Evolutionary conservation across 2,113 vertebrate genomes (phyloP).

Genomic region (Gymnarchus niloticus): DNA sequence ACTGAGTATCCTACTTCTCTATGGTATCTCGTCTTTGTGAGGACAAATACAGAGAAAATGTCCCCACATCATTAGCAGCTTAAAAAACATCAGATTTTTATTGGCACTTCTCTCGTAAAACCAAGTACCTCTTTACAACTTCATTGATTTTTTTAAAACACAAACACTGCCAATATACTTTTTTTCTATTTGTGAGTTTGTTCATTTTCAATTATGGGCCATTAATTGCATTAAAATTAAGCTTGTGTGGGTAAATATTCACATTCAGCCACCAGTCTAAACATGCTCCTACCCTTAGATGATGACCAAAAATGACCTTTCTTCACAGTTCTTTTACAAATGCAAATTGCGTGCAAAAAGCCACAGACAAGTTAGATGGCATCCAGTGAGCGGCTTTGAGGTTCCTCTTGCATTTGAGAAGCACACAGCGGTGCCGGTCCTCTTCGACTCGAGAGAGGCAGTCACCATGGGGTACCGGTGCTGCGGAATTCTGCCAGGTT

Average conservation of each 20-base stretch:
- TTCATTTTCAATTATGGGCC: background rate
- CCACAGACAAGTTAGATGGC: slow-evolving; percentile 2
- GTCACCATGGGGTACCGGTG: background rate
- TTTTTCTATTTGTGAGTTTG: too few species aligned
- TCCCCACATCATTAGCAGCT: background rate
- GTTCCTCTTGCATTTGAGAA: background rate
- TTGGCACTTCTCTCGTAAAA: too few species aligned
- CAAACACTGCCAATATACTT: too few species aligned
- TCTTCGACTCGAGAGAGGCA: too few species aligned
- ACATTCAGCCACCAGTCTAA: background rate
- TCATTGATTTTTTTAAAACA: too few species aligned
- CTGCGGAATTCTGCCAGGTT: background rate
- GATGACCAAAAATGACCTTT: background rate
- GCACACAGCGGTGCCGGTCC: background rate
- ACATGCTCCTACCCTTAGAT: background rate
- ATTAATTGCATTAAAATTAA: background rate
- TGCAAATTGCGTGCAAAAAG: background rate
- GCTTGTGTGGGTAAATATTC: background rate
- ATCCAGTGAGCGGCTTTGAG: background rate
- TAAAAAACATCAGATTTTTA: too few species aligned
- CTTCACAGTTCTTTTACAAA: background rate
- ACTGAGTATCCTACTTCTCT: background rate
- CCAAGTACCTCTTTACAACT: too few species aligned
- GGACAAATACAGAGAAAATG: background rate
- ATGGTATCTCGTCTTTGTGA: background rate